A percentile compares a stretch with the other conserved stretches of the same genome.
These are phyloP conservation scores for Ceraclea dissimilis DNA, from an alignment of 2,888 invertebrate species.

Conservation along the genomic window DNA sequence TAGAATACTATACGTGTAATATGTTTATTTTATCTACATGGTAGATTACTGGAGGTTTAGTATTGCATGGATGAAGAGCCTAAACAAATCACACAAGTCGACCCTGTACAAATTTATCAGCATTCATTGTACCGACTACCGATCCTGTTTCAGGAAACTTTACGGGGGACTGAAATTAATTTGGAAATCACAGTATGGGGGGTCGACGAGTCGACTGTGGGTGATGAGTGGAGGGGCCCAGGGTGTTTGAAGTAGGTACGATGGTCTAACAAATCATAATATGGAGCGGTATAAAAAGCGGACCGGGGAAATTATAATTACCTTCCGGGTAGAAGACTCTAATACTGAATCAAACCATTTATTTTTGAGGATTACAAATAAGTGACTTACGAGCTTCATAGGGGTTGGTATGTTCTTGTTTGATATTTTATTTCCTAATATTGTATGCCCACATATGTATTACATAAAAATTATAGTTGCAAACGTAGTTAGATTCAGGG, in stretches of 20 bases:
- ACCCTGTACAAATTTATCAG: neutral
- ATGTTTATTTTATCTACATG: too few species aligned
- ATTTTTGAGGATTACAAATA: conserved; percentile 26
- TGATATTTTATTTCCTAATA: too few species aligned
- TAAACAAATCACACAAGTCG: neutral
- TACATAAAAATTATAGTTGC: too few species aligned
- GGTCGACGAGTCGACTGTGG: conserved; percentile 7
- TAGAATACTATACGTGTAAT: too few species aligned
- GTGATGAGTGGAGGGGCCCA: neutral
- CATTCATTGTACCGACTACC: neutral
- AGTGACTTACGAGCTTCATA: conserved; percentile 10
- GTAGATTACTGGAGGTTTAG: too few species aligned
- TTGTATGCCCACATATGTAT: too few species aligned
- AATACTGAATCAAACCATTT: conserved; percentile 20
- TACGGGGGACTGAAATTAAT: conserved; percentile 7
- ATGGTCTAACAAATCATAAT: conserved; percentile 22
- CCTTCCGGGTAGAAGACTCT: conserved; percentile 16
- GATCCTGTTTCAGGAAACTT: neutral
- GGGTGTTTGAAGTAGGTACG: neutral
- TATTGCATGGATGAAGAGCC: neutral
- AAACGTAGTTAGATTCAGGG: too few species aligned
- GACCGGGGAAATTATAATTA: conserved; percentile 24
- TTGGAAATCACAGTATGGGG: conserved; percentile 15
- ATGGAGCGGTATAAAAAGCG: conserved; percentile 19
- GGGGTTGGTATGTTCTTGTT: conserved; percentile 4